Evolutionary conservation across 2,113 vertebrate species (phyloP).

Genomic region (Notarius lentiginosus): DNA sequence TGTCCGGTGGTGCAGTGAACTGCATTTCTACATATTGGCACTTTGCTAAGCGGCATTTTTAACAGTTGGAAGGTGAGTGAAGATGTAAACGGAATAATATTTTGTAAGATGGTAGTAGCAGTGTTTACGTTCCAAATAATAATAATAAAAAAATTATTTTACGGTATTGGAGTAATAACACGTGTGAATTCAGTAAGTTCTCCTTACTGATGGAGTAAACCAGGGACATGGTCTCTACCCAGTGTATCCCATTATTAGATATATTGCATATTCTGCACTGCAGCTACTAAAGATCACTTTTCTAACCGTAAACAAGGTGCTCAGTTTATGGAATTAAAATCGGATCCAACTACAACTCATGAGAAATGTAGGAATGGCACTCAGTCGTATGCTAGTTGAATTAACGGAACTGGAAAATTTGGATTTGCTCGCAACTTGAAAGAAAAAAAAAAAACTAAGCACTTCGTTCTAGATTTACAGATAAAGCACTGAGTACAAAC

Average conservation of each 20-base stretch:
- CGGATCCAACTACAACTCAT: slow-evolving; percentile 27
- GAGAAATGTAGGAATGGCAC: slow-evolving; percentile 55
- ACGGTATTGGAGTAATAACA: slow-evolving; percentile 24
- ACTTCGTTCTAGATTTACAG: slow-evolving; percentile 32
- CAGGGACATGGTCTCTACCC: slow-evolving; percentile 28
- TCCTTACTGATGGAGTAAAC: slow-evolving; percentile 45
- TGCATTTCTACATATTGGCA: slow-evolving; percentile 48
- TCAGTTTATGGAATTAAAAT: slow-evolving; percentile 37
- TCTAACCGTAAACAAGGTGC: slow-evolving; percentile 44
- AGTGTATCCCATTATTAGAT: slow-evolving; percentile 37
- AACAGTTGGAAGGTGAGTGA: slow-evolving; percentile 49
- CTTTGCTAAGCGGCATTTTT: slow-evolving; percentile 39
- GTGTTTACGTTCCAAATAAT: slow-evolving; percentile 47
- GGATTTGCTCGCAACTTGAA: slow-evolving; percentile 70
- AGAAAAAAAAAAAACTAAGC: slow-evolving; percentile 53
- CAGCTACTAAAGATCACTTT: slow-evolving; percentile 48
- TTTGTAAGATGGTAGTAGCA: slow-evolving; percentile 30
- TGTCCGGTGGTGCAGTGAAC: slow-evolving; percentile 46
- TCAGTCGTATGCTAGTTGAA: slow-evolving; percentile 38
- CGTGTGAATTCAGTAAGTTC: slow-evolving; percentile 40
- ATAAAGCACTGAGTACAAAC: slow-evolving; percentile 54
- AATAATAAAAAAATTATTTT: not conserved
- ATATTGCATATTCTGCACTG: slow-evolving; percentile 51
- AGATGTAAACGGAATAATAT: slow-evolving; percentile 30
- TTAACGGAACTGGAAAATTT: slow-evolving; percentile 43